These are phyloP conservation scores for Chinchilla lanigera DNA, from an alignment of 2,113 vertebrate species.

Conservation along the genomic window DNA sequence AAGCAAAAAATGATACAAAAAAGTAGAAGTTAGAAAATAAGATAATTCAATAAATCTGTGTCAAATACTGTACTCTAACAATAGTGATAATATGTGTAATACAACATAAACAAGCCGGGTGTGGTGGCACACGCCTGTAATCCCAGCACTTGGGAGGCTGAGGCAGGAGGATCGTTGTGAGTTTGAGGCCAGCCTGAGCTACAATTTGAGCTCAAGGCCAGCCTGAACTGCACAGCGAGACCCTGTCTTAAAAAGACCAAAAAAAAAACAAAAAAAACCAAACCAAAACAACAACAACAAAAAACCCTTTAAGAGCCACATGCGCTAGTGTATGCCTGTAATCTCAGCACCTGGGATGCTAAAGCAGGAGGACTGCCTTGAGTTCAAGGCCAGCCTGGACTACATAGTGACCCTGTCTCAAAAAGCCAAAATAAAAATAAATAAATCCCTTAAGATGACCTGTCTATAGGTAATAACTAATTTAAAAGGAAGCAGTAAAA, in stretches of 20 bases:
- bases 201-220: too few relatives aligned
- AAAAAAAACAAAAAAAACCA: too few relatives aligned
- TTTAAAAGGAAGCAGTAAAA: slow-evolving; percentile 5
- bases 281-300: too few relatives aligned
- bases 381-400: background rate
- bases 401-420: background rate
- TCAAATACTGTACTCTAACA: background rate
- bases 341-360: background rate
- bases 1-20: slow-evolving; percentile 41
- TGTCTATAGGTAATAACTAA: background rate
- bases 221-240: too few relatives aligned
- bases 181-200: too few relatives aligned
- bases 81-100: background rate
- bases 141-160: too few relatives aligned
- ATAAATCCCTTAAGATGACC: background rate
- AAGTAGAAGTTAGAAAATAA: background rate
- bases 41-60: background rate
- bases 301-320: background rate
- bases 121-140: too few relatives aligned
- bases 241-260: too few relatives aligned
- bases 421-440: background rate
- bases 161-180: too few relatives aligned
- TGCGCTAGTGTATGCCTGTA: too few relatives aligned
- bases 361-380: background rate
- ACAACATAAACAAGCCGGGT: background rate